Conservation (phyloP, 92 coral and sea anemone genomes). For the Heliopora coerulea region DNA sequence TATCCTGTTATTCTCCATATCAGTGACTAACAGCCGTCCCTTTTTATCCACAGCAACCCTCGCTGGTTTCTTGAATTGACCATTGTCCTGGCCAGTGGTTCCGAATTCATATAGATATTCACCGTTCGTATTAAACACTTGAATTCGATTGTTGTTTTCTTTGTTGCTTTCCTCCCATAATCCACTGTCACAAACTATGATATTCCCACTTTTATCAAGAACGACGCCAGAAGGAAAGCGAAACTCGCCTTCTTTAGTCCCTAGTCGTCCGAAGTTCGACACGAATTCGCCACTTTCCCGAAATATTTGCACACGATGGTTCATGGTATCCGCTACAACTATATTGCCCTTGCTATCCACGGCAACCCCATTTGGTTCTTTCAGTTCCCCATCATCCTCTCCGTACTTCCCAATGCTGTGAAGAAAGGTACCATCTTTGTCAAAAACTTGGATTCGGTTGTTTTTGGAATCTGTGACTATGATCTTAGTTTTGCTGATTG, state of each 20-base stretch:
- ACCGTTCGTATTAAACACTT: conserved; percentile 24
- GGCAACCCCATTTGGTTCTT: conserved; percentile 30
- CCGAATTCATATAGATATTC: conserved; percentile 34
- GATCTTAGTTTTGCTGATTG: conserved; percentile 27
- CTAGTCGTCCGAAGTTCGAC: conserved; percentile 17
- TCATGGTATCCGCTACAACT: conserved; percentile 30
- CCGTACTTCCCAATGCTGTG: conserved; percentile 21
- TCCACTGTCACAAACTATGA: conserved; percentile 28
- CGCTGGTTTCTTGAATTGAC: conserved; percentile 38
- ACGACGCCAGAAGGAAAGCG: conserved; percentile 20
- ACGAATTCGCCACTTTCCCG: conserved; percentile 35
- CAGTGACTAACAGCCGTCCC: conserved; percentile 15
- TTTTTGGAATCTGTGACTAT: conserved; percentile 17
- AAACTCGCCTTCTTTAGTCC: conserved; percentile 33
- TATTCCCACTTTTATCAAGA: conserved; percentile 27
- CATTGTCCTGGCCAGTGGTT: conserved; percentile 23
- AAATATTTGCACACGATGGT: conserved; percentile 29
- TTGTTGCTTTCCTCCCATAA: conserved; percentile 21
- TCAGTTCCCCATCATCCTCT: conserved; percentile 31
- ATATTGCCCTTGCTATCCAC: conserved; percentile 29
- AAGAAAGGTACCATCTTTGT: conserved; percentile 30
- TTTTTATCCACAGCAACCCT: conserved; percentile 34
- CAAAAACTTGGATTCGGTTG: conserved; percentile 32
- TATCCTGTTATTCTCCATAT: conserved; percentile 19
- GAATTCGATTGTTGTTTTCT: conserved; percentile 32